A percentile compares a stretch with the other conserved stretches of the same genome.
Evolutionary conservation across 2,797 vertebrate species (phyloP).

Genomic region (Acomys russatus): DNA sequence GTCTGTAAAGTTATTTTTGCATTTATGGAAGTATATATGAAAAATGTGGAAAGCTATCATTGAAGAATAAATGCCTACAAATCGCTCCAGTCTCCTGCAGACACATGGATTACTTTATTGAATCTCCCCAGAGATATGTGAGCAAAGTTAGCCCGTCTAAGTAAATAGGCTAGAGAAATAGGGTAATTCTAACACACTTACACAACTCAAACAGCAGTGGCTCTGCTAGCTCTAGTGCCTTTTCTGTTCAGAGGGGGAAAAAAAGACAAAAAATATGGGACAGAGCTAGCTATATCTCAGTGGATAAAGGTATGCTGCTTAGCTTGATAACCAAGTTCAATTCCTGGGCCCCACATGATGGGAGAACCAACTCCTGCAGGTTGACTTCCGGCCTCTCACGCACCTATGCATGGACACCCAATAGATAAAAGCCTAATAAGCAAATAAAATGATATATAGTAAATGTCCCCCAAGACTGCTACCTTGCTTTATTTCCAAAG

Average conservation of each 20-base stretch:
- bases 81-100: background rate
- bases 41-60: background rate
- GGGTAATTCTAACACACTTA: conserved; percentile 42
- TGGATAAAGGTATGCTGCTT: background rate
- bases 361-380: background rate
- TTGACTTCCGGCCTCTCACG: too few species aligned
- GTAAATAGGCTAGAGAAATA: conserved; percentile 12
- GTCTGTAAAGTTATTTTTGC: conserved; percentile 53
- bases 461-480: background rate
- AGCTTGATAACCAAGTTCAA: background rate
- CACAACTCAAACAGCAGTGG: background rate
- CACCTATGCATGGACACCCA: background rate
- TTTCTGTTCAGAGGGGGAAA: background rate
- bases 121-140: background rate
- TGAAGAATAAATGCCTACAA: background rate
- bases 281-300: background rate
- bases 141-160: background rate
- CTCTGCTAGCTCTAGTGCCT: background rate
- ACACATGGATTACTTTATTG: conserved; percentile 42
- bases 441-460: background rate
- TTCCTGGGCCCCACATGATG: background rate
- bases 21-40: conserved; percentile 33
- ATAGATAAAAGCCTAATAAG: background rate
- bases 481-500: background rate
- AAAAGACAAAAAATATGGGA: background rate